These are phyloP conservation scores for Galaxea fascicularis DNA, from an alignment of 92 coral and sea anemone genomes.

Conservation along the genomic window DNA sequence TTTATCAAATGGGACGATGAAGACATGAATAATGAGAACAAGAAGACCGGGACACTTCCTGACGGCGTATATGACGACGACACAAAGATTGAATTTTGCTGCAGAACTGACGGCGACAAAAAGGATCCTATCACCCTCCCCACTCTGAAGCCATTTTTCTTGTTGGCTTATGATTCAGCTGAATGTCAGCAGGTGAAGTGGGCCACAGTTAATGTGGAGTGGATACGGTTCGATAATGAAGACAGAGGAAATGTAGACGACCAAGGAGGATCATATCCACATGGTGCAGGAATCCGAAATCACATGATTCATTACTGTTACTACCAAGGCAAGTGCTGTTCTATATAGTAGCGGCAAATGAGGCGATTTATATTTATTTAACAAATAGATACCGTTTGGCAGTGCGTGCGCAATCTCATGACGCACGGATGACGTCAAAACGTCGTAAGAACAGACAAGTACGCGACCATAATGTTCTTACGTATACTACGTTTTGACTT, in stretches of 20 bases:
- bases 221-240: constrained; percentile 59
- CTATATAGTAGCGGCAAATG: too few species aligned
- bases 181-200: constrained; percentile 73
- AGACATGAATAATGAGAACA: constrained; percentile 2
- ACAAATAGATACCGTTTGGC: too few species aligned
- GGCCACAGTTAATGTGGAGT: constrained; percentile 59
- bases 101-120: constrained; percentile 56
- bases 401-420: too few species aligned
- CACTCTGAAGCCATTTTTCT: constrained; percentile 56
- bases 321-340: constrained; percentile 34
- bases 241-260: background rate
- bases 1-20: constrained; percentile 60
- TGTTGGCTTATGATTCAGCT: constrained; percentile 60
- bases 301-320: constrained; percentile 45
- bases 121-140: constrained; percentile 52
- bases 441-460: too few species aligned
- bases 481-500: too few species aligned
- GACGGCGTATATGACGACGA: constrained; percentile 40
- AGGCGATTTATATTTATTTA: too few species aligned
- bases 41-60: constrained; percentile 34
- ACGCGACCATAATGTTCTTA: too few species aligned
- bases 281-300: too few species aligned
- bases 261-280: background rate
- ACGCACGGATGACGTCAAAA: too few species aligned
- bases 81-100: constrained; percentile 52